These are phyloP conservation scores for Beroe ovata DNA, from an alignment of 37 sponge, comb jelly and placozoan genomes.

Conservation along the genomic window DNA sequence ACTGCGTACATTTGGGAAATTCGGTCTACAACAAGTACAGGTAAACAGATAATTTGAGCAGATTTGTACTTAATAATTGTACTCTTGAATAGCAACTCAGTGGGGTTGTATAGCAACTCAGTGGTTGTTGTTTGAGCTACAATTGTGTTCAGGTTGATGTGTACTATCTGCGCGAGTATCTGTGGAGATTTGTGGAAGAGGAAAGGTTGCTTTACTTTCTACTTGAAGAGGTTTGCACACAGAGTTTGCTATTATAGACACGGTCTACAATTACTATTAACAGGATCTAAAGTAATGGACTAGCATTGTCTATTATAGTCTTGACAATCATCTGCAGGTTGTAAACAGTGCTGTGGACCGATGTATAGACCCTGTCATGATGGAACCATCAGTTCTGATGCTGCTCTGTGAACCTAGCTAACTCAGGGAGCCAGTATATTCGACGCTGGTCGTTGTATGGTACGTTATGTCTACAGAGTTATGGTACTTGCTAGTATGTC, in stretches of 20 bases:
- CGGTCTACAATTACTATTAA: too few species aligned
- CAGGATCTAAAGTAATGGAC: too few species aligned
- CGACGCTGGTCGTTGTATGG: background rate
- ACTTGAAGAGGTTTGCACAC: slow-evolving; percentile 17
- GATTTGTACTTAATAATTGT: too few species aligned
- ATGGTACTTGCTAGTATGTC: too few species aligned
- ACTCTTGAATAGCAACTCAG: too few species aligned
- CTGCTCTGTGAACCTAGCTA: slow-evolving; percentile 58
- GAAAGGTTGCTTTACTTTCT: slow-evolving; percentile 76
- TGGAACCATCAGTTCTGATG: slow-evolving; percentile 91
- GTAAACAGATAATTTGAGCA: too few species aligned
- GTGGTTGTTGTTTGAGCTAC: too few species aligned
- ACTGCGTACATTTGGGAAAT: slow-evolving; percentile 92
- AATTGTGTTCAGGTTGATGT: slow-evolving; percentile 70
- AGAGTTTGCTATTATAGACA: too few species aligned
- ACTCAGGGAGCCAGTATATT: too few species aligned
- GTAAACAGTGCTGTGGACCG: slow-evolving; percentile 85
- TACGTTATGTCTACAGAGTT: too few species aligned
- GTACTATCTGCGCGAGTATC: slow-evolving; percentile 90
- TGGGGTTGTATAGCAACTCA: too few species aligned
- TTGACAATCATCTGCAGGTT: slow-evolving; percentile 59
- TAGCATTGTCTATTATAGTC: too few species aligned
- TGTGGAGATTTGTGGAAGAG: slow-evolving; percentile 98
- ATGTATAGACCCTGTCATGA: slow-evolving; percentile 83
- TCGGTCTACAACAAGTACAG: slow-evolving; percentile 98